Percentiles rank a stretch among this genome's conserved stretches.
Conservation (phyloP, 2,888 invertebrate genomes). For the Rosalia funebris region DNA sequence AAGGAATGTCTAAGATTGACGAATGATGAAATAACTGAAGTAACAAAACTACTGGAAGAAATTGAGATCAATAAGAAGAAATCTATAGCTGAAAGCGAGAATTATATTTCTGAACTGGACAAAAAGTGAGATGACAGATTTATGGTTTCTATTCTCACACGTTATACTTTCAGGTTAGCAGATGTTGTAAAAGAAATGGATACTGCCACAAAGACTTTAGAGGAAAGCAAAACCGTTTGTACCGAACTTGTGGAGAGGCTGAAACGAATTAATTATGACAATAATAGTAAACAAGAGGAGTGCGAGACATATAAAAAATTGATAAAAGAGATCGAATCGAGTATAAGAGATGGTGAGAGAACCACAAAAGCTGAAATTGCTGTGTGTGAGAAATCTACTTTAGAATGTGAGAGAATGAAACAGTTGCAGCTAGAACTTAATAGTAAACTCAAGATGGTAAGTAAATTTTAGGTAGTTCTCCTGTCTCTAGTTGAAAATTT, state of each 20-base stretch:
- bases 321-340: neutral
- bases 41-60: neutral
- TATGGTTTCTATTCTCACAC: neutral
- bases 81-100: neutral
- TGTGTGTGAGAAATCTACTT: neutral
- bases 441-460: conserved; percentile 9
- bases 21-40: conserved; percentile 3
- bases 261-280: too few species aligned
- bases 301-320: neutral
- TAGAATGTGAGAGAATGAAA: neutral
- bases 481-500: neutral
- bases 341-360: neutral
- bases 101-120: neutral
- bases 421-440: neutral
- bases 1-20: neutral
- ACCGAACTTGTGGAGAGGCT: neutral
- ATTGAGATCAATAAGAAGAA: neutral
- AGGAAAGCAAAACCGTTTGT: neutral
- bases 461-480: neutral
- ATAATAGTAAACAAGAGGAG: neutral
- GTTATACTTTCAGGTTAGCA: conserved; percentile 15
- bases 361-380: neutral
- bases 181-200: neutral
- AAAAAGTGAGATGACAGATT: conserved; percentile 8
- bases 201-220: neutral